Percentiles rank a stretch among this genome's conserved stretches.
phyloP scores from a whole-genome alignment of 2,797 vertebrate genomes.

The Poeciliopsis infans region DNA sequence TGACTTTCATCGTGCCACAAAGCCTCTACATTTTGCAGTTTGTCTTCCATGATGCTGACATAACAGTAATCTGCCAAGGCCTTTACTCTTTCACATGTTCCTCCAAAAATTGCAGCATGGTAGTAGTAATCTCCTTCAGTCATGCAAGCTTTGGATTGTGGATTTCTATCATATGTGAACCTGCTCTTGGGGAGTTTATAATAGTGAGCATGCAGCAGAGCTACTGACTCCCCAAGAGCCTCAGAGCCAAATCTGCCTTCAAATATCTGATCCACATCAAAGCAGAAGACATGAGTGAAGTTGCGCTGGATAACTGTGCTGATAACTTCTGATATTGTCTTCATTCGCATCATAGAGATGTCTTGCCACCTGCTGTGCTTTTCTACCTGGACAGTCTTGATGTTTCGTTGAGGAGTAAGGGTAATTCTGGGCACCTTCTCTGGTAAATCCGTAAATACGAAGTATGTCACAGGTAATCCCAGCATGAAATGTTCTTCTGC shows the following conservation, averaged over 20 bases:
- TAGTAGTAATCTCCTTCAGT: conserved; percentile 70
- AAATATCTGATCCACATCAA: conserved; percentile 82
- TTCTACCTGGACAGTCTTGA: conserved; percentile 27
- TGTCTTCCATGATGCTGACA: conserved; percentile 63
- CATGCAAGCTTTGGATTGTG: conserved; percentile 68
- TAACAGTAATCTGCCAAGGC: conserved; percentile 55
- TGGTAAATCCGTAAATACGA: conserved; percentile 51
- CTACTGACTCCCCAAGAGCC: conserved; percentile 70
- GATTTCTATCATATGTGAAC: conserved; percentile 68
- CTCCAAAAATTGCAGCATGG: conserved; percentile 74
- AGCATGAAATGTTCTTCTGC: conserved; percentile 55
- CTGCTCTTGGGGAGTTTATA: conserved; percentile 46
- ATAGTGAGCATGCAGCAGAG: conserved; percentile 66
- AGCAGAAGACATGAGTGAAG: conserved; percentile 77
- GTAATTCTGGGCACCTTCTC: conserved; percentile 5
- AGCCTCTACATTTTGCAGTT: conserved; percentile 64
- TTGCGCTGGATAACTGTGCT: conserved; percentile 59
- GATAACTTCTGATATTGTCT: conserved; percentile 71
- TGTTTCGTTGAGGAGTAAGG: conserved; percentile 9
- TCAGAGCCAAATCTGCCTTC: conserved; percentile 70
- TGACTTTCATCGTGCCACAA: conserved; percentile 79
- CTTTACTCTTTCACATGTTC: conserved; percentile 55
- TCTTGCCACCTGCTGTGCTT: conserved; percentile 56
- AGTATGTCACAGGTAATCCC: conserved; percentile 45
- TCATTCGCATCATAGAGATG: conserved; percentile 60